A percentile compares a stretch with the other conserved stretches of the same genome.
phyloP scores from a whole-genome alignment of 1,140 invertebrate species.

The Drosophila seguyi region DNA sequence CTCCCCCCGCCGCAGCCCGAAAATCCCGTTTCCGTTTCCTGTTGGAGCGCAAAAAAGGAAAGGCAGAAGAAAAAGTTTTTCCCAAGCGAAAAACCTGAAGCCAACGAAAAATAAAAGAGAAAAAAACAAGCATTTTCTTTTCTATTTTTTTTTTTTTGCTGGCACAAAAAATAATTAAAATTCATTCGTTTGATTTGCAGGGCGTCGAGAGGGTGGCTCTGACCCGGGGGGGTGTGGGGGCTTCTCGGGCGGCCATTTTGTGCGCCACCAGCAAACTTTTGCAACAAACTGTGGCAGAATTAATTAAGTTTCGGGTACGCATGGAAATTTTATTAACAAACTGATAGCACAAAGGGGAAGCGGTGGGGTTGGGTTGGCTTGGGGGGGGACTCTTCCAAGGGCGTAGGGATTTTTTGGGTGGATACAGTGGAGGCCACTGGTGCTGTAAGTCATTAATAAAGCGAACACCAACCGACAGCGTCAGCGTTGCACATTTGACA shows the following conservation, averaged over 20 bases:
- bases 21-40: constrained; percentile 18
- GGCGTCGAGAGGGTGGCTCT: not conserved
- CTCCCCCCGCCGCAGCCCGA: no score
- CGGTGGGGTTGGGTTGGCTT: not conserved
- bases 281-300: constrained; percentile 77
- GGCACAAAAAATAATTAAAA: constrained; percentile 79
- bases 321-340: constrained; percentile 78
- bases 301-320: constrained; percentile 82
- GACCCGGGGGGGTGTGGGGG: not conserved
- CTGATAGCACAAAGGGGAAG: constrained; percentile 21
- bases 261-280: constrained; percentile 53
- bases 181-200: constrained; percentile 80
- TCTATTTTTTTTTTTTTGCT: constrained; percentile 1
- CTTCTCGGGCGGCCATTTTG: constrained; percentile 61
- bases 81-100: constrained; percentile 12
- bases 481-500: constrained; percentile 49
- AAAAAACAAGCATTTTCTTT: constrained; percentile 15
- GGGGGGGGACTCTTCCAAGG: not conserved
- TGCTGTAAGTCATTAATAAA: constrained; percentile 84
- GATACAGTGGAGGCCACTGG: constrained; percentile 29
- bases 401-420: constrained; percentile 10
- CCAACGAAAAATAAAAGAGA: constrained; percentile 17
- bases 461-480: constrained; percentile 70
- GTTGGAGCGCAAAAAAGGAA: constrained; percentile 2
- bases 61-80: constrained; percentile 38